Base-by-base conservation (phyloP, 2,797 vertebrate genomes). In the Hippocampus kuda region DNA sequence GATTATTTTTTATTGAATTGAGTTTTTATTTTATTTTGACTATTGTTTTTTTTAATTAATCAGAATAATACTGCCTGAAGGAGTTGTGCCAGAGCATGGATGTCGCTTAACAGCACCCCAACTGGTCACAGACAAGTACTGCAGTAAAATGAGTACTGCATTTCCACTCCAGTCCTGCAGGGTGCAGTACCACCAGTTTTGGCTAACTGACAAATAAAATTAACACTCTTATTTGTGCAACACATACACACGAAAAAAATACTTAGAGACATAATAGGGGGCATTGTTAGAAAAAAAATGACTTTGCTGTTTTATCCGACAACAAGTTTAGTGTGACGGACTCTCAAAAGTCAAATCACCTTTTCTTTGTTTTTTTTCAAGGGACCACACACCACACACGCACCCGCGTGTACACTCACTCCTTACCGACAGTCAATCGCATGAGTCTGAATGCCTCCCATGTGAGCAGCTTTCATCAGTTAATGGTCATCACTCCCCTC, bases 401-500 rank as follows among this genome's bases (percentile, higher is more conserved):
- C 10, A 12, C 34, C 20, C 20, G 5, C 34, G 18, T 48, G 67
- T 72, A 65, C 66, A 67, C 62, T 53, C 57, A 26, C 67, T 73
- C 60, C 69, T 68, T 69, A 70, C 63, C 68, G 13, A 64, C 62
- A 18, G 79, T 83, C 73, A 63, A 24, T 26, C 3, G 41, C 79
- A 86, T 75, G 84, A 74, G 62, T 61, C 77, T 61, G 51, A 80
- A 75, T 24, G 77, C 79, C 75, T 78, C 77, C 78, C 79, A 64
- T 13, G 81, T 80, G 78, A 69, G 66, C 67, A 72, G 69, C 72
- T 71, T 75, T 84, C 80, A 83, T 82, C 75, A 74, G 75, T 66
- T 76, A 82, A 82, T 48, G 80, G 70, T 54, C 70, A 79, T 83
- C 76, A 60, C 71, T 82, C 80, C 78, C 73, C 71, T 76, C 24